These are phyloP conservation scores for Coleophora deauratella DNA, from an alignment of 2,888 invertebrate genomes.

Conservation along the genomic window DNA sequence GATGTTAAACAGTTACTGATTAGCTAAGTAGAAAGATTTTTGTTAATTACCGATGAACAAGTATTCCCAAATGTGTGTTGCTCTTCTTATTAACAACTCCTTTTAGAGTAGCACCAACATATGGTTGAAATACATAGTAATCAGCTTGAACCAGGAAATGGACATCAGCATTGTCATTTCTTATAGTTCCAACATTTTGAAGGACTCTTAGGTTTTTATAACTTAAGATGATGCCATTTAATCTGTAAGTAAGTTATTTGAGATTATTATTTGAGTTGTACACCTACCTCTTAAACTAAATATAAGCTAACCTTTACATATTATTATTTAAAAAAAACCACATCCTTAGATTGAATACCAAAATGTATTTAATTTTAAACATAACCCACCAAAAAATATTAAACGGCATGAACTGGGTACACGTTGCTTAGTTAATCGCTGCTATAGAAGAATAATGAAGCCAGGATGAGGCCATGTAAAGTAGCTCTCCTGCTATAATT, in stretches of 20 bases:
- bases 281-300: too few species aligned
- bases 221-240: constrained; percentile 78
- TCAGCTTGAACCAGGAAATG: constrained; percentile 80
- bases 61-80: constrained; percentile 77
- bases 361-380: too few species aligned
- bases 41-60: constrained; percentile 76
- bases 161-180: constrained; percentile 76
- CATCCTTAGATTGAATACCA: too few species aligned
- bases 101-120: constrained; percentile 73
- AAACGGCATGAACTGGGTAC: too few species aligned
- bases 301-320: too few species aligned
- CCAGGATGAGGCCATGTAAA: too few species aligned
- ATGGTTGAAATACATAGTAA: constrained; percentile 78
- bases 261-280: too few species aligned
- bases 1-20: not conserved
- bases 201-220: constrained; percentile 78
- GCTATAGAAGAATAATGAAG: too few species aligned
- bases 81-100: constrained; percentile 81
- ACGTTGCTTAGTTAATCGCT: too few species aligned
- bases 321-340: too few species aligned
- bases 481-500: too few species aligned
- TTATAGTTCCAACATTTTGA: constrained; percentile 71
- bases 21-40: not conserved
- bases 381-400: too few species aligned
- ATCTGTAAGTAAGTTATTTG: constrained; percentile 54